A percentile compares a stretch with the other conserved stretches of the same genome.
phyloP scores from a whole-genome alignment of 2,113 vertebrate genomes.

The Solea senegalensis region DNA sequence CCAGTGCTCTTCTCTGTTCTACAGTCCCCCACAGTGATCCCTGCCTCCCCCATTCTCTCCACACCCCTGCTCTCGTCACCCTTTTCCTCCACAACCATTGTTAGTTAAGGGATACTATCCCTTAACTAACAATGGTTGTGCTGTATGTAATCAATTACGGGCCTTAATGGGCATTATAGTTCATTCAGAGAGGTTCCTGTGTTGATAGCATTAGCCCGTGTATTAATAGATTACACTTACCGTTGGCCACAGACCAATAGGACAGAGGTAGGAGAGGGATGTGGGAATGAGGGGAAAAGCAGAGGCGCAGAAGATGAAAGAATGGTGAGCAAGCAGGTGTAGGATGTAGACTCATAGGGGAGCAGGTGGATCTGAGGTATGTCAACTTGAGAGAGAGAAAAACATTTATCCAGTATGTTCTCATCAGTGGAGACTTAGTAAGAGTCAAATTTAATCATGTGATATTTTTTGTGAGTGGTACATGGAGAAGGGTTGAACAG shows the following conservation, averaged over 20 bases:
- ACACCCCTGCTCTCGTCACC: slow-evolving; percentile 48
- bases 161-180: slow-evolving; percentile 61
- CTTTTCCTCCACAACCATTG: slow-evolving; percentile 38
- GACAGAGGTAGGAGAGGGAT: slow-evolving; percentile 59
- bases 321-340: slow-evolving; percentile 58
- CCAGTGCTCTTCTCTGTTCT: slow-evolving; percentile 60
- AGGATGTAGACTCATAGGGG: slow-evolving; percentile 55
- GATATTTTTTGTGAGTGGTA: slow-evolving; percentile 17
- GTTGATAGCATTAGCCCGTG: slow-evolving; percentile 54
- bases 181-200: slow-evolving; percentile 60
- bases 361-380: slow-evolving; percentile 36
- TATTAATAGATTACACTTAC: slow-evolving; percentile 58
- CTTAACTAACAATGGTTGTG: slow-evolving; percentile 45
- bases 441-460: slow-evolving; percentile 6
- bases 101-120: slow-evolving; percentile 56
- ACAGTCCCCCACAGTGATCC: slow-evolving; percentile 51
- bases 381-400: slow-evolving; percentile 18
- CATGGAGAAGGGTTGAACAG: slow-evolving; percentile 57
- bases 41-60: slow-evolving; percentile 19
- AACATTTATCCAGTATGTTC: slow-evolving; percentile 31
- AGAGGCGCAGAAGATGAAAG: slow-evolving; percentile 61
- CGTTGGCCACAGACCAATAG: slow-evolving; percentile 56
- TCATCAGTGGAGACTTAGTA: neutral
- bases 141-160: slow-evolving; percentile 67
- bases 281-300: slow-evolving; percentile 46